phyloP scores from a whole-genome alignment of 1,140 invertebrate genomes.

The Oedothorax gibbosus region DNA sequence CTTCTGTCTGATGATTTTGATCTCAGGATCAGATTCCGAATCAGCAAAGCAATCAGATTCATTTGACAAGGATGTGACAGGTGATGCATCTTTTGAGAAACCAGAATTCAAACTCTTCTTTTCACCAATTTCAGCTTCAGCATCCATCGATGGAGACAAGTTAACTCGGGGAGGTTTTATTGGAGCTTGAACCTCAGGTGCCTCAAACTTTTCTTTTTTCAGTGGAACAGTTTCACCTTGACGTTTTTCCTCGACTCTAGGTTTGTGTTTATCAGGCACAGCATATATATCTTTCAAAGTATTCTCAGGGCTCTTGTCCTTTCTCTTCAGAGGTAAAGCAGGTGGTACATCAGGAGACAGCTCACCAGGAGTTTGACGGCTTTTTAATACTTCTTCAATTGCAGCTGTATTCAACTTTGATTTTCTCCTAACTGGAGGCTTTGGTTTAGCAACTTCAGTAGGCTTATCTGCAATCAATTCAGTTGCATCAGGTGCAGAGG shows the following conservation, averaged over 20 bases:
- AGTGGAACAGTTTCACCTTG: background rate
- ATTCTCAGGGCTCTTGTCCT: slow-evolving; percentile 25
- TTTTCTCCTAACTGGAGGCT: slow-evolving; percentile 46
- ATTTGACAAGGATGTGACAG: slow-evolving; percentile 42
- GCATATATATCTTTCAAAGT: slow-evolving; percentile 23
- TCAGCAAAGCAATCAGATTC: slow-evolving; percentile 60
- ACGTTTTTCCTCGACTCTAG: background rate
- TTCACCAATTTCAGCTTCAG: background rate
- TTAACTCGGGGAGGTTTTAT: slow-evolving; percentile 35
- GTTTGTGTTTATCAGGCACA: slow-evolving; percentile 16
- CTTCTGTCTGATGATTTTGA: slow-evolving; percentile 41
- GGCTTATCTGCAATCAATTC: background rate
- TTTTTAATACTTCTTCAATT: slow-evolving; percentile 55
- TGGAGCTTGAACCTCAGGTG: slow-evolving; percentile 8
- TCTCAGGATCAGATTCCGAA: slow-evolving; percentile 55
- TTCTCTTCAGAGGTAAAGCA: slow-evolving; percentile 36
- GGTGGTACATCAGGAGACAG: slow-evolving; percentile 15
- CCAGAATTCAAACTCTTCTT: background rate
- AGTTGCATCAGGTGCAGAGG: background rate
- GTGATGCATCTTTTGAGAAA: slow-evolving; percentile 46
- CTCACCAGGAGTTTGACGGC: background rate
- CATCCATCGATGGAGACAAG: background rate
- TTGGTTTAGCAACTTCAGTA: slow-evolving; percentile 2
- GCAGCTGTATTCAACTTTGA: slow-evolving; percentile 47
- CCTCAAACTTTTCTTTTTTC: background rate